Evolutionary conservation across 37 sponge, comb jelly and placozoan species (phyloP).

Genomic region (Ephydatia muelleri): DNA sequence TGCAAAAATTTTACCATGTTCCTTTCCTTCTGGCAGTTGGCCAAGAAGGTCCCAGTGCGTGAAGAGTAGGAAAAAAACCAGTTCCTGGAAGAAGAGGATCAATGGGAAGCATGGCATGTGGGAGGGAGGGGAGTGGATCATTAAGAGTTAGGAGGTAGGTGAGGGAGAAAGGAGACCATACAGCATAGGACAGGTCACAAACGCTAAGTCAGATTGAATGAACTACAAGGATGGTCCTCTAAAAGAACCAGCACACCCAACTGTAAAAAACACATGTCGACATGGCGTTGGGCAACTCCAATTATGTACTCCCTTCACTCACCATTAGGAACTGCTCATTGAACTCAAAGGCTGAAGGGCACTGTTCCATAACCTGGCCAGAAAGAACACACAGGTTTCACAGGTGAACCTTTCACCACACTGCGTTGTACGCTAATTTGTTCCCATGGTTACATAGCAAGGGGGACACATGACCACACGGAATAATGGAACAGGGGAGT

Average conservation of each 20-base stretch:
- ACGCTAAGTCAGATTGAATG: not conserved
- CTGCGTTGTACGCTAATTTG: no score
- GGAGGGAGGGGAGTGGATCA: not conserved
- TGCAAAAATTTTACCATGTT: conserved; percentile 34
- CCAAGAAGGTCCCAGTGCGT: conserved; percentile 81
- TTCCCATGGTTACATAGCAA: not conserved
- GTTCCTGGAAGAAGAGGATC: conserved; percentile 18
- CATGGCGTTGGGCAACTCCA: not conserved
- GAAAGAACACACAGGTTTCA: not conserved
- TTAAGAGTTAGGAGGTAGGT: not conserved
- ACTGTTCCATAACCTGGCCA: conserved; percentile 71
- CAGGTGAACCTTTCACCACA: no score
- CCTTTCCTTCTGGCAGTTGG: conserved; percentile 54
- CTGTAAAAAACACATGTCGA: not conserved
- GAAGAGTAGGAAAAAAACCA: conserved; percentile 85
- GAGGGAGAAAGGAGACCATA: no score
- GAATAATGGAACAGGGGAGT: not conserved
- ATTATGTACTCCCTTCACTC: not conserved
- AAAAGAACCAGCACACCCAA: not conserved
- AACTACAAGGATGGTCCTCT: not conserved
- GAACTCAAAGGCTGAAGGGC: conserved; percentile 89
- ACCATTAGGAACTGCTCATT: conserved; percentile 80
- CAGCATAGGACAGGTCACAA: no score
- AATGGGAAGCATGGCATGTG: not conserved
- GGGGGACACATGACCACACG: no score